These are phyloP conservation scores for Anolis carolinensis DNA, from an alignment of 2,113 vertebrate species.

Conservation along the genomic window DNA sequence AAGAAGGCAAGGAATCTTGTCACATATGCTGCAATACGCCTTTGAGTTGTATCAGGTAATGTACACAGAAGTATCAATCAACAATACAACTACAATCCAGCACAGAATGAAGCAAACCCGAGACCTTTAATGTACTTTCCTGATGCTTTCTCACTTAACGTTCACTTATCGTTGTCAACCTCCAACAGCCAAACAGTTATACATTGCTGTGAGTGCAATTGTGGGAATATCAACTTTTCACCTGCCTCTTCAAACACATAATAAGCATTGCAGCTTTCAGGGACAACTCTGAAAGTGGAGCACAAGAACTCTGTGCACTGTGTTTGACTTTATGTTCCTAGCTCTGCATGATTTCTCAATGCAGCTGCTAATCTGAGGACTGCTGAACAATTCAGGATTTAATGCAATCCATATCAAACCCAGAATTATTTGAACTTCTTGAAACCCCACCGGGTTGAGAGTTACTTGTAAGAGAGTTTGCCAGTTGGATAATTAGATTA, in stretches of 20 bases:
- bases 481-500: too few species aligned
- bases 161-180: background rate
- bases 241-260: background rate
- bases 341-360: conserved; percentile 12
- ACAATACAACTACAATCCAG: background rate
- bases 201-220: background rate
- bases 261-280: background rate
- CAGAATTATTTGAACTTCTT: too few species aligned
- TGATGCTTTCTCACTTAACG: background rate
- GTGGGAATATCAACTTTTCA: background rate
- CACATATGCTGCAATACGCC: background rate
- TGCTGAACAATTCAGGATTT: background rate
- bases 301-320: background rate
- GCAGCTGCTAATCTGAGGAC: background rate
- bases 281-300: background rate
- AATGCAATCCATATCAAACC: too few species aligned
- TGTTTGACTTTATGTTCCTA: background rate
- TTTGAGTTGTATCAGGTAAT: background rate
- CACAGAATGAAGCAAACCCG: background rate
- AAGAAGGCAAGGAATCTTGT: background rate
- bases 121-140: background rate
- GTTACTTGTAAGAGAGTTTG: too few species aligned
- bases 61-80: background rate
- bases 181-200: background rate
- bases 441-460: too few species aligned